Evolutionary conservation across 2,113 vertebrate genomes (phyloP), one percentile per base, ranked within the genome.

Genomic region (Struthidea cinerea): DNA sequence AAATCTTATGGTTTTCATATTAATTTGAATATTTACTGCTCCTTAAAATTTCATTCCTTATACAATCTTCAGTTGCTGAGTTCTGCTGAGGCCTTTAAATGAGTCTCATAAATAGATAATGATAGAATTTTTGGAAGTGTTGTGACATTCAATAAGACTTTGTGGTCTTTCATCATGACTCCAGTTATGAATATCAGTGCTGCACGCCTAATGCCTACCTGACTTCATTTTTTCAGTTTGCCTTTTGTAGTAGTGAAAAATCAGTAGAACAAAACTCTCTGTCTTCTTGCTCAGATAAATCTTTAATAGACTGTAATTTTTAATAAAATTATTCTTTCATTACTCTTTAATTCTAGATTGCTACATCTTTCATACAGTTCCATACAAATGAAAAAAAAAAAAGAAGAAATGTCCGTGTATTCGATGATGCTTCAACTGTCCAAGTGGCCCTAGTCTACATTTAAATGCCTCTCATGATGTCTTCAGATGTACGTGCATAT

Each of bases 261-360:
- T 35, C 44, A 75, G 37, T 39, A 63, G 46, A 87, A 69, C 13
- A 82, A 92, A 95, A 49, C 24, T 69, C 16, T 74, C 42, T 67
- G 8, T 9, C 19, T 84, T 74, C 44, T 77, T 47, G 20, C 28
- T 75, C n/a, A 65, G n/a, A 69, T 79, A 50, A 77, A 46, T 35
- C 35, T 79, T 88, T 82, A 77, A 39, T 60, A 91, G 50, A 11
- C 44, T 77, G 78, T 57, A 55, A 39, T 82, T 94, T 97, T 41
- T 6, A 95, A 89, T 88, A 15, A 92, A 78, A 79, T 90, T 74
- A 79, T 64, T 97, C 86, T 50, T 92, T 84, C 77, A 46, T 70
- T 79, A 73, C 69, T 96, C 64, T 59, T 91, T 93, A 81, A 37
- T 69, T 77, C n/a, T 63, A 24, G 14, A 63, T 91, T 94, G 44